A percentile compares a stretch with the other conserved stretches of the same genome.
Evolutionary conservation across 2,888 invertebrate species (phyloP).

Genomic region (Autographa gamma): DNA sequence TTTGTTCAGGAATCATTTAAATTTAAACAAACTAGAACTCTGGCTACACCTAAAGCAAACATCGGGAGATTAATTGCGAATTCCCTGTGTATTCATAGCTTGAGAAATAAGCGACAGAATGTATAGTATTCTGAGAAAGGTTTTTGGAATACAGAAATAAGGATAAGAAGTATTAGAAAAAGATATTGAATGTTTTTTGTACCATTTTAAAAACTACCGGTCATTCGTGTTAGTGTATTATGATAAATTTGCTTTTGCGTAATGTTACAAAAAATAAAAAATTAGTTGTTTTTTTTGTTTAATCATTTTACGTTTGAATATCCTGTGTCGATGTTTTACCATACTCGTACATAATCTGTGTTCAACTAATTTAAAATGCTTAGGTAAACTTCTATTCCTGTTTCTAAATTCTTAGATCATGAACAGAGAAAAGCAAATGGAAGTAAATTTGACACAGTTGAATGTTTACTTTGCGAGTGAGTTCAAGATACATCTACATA

Average conservation of each 20-base stretch:
- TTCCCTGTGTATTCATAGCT: slow-evolving; percentile 56
- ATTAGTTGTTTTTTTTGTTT: too few relatives aligned
- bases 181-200: background rate
- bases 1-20: slow-evolving; percentile 48
- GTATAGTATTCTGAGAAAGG: slow-evolving; percentile 29
- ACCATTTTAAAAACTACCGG: too few relatives aligned
- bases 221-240: too few relatives aligned
- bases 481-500: slow-evolving; percentile 38
- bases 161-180: slow-evolving; percentile 18
- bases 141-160: slow-evolving; percentile 10
- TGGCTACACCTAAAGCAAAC: slow-evolving; percentile 54
- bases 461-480: slow-evolving; percentile 62
- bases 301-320: too few relatives aligned
- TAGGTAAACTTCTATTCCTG: background rate
- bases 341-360: too few relatives aligned
- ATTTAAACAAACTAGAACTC: slow-evolving; percentile 48
- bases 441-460: slow-evolving; percentile 60
- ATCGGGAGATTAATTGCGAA: slow-evolving; percentile 67
- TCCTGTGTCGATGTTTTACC: too few relatives aligned
- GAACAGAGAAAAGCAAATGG: slow-evolving; percentile 58
- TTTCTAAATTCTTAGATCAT: slow-evolving; percentile 26
- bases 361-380: too few relatives aligned
- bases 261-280: too few relatives aligned
- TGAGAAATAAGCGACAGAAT: slow-evolving; percentile 45
- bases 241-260: too few relatives aligned